These are phyloP conservation scores for Tiliacea citrago DNA, from an alignment of 2,888 invertebrate species.

Conservation along the genomic window DNA sequence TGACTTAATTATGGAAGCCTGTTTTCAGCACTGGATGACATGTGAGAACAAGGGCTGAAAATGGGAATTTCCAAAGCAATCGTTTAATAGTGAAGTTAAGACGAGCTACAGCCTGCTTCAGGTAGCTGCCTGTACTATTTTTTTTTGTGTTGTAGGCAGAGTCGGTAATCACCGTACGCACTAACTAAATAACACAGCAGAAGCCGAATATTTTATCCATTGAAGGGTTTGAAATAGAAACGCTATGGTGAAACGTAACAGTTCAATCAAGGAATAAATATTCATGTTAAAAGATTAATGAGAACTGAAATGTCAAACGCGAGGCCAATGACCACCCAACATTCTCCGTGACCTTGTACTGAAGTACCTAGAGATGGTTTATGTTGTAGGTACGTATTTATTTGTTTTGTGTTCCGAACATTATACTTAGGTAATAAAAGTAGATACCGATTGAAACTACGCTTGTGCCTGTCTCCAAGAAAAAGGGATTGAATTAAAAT, in stretches of 20 bases:
- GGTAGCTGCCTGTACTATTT: too few relatives aligned
- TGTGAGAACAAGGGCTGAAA: not conserved
- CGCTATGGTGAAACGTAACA: not conserved
- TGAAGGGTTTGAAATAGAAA: not conserved
- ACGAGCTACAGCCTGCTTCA: not conserved
- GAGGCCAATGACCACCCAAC: conserved; percentile 8
- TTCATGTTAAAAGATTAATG: not conserved
- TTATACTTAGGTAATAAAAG: not conserved
- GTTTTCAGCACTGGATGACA: not conserved
- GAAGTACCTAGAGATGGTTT: not conserved
- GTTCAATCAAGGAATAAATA: not conserved
- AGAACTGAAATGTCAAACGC: not conserved
- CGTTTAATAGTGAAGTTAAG: not conserved
- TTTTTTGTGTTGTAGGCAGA: not conserved
- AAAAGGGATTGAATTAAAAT: conserved; percentile 10
- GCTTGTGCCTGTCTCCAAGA: not conserved
- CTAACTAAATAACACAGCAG: not conserved
- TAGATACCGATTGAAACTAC: not conserved
- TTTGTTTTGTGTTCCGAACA: not conserved
- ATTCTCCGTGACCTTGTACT: not conserved
- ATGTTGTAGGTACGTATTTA: not conserved
- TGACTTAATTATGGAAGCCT: not conserved
- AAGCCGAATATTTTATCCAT: not conserved
- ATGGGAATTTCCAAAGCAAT: not conserved
- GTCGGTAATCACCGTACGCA: too few relatives aligned